A percentile compares a stretch with the other conserved stretches of the same genome.
These are phyloP conservation scores for Caenorhabditis afra DNA, from an alignment of 2,888 invertebrate species.

Conservation along the genomic window DNA sequence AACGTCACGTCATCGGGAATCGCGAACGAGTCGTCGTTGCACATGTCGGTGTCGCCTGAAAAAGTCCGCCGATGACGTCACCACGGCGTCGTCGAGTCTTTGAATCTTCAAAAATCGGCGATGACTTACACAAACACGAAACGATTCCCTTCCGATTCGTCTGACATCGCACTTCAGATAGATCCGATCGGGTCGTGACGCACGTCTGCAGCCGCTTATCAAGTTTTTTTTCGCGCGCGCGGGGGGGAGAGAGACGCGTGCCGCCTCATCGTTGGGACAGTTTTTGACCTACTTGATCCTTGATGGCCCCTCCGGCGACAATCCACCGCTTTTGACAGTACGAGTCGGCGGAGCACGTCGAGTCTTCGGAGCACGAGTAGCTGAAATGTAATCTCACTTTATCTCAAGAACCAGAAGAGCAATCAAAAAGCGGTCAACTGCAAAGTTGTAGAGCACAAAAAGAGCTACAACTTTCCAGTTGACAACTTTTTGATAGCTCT, in stretches of 20 bases:
- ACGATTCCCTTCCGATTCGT: conserved; percentile 49
- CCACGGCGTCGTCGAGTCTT: conserved; percentile 10
- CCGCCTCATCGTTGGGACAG: too few species aligned
- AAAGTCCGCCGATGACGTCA: conserved; percentile 14
- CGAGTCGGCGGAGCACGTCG: conserved; percentile 9
- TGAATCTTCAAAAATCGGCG: conserved; percentile 27
- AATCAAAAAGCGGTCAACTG: too few species aligned
- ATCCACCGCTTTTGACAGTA: conserved; percentile 40
- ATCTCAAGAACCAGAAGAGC: too few species aligned
- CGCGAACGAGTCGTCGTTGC: conserved; percentile 26
- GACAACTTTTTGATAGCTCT: too few species aligned
- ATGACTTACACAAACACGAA: conserved; percentile 37
- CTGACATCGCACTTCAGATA: conserved; percentile 24
- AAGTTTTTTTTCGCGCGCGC: conserved; percentile 11
- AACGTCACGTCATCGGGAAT: conserved; percentile 14
- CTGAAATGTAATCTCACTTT: too few species aligned
- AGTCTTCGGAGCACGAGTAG: not conserved
- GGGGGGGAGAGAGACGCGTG: not conserved
- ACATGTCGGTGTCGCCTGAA: conserved; percentile 26
- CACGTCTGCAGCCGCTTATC: conserved; percentile 30
- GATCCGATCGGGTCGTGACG: conserved; percentile 43
- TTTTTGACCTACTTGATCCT: conserved; percentile 4
- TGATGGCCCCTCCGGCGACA: conserved; percentile 18
- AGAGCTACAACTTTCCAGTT: too few species aligned
- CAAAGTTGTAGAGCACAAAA: too few species aligned